Base-by-base conservation (phyloP, 2,888 invertebrate species). In the Thymelicus sylvestris region DNA sequence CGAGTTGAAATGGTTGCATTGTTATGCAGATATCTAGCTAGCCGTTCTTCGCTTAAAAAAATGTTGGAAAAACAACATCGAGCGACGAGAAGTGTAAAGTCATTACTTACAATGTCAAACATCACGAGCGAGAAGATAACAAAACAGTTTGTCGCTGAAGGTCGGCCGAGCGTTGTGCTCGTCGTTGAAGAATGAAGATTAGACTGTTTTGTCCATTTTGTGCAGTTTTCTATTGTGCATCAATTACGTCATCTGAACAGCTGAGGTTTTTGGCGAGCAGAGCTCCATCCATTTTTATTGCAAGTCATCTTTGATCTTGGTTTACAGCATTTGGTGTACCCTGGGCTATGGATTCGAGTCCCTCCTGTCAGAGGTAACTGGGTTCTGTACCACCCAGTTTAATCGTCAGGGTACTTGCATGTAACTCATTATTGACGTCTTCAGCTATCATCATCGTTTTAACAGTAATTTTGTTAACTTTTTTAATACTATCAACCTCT, bases 71-170 rank as follows among this genome's bases (percentile, higher is more conserved):
- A 62, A 62, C 47, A 59, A 55, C 8, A 19, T 52, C 19, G 31
- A n/a, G 3, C 8, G 59, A 3, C 59, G 59, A n/a, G 59, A 38
- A 59, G 38, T 59, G 59, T 59, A 59, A 31, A 59, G n/a, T 59
- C 38, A 59, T 55, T 55, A 55, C 24, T 24, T 39, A 59, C 59
- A 59, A 59, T 59, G 59, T 59, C 59, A 59, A 59, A 59, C 59
- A n/a, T 59, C n/a, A 38, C 59, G 59, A 38, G 12, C 24, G n/a
- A 59, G 59, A 59, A 59, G 59, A 59, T 59, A 59, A 59, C 38
- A 59, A 38, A 59, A 38, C 59, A 38, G n/a, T 59, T 59, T 31
- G 38, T 59, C 5, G 13, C 59, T 59, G 59, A 59, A 59, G 59
- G 59, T 59, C 59, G 59, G 7, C n/a, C 38, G n/a, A 55, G 24